These are phyloP conservation scores for Calosoma granatense DNA, from an alignment of 1,140 invertebrate genomes.

Conservation along the genomic window DNA sequence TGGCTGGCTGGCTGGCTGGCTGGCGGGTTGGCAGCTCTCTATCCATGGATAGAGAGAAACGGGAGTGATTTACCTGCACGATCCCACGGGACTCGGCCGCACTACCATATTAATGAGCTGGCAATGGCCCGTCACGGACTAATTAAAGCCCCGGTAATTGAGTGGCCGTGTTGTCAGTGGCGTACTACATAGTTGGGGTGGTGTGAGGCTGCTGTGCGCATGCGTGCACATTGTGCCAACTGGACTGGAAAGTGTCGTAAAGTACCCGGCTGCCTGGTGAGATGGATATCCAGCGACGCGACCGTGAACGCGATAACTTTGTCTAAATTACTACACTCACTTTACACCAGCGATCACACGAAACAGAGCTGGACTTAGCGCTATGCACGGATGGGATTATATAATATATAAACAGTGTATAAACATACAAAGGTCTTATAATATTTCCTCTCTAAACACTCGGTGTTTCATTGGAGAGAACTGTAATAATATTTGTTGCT, in stretches of 20 bases:
- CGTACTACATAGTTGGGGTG: not conserved
- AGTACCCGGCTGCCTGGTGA: not conserved
- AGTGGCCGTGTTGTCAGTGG: conserved; percentile 32
- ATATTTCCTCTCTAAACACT: too few species aligned
- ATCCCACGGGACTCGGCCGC: conserved; percentile 21
- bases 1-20: too few species aligned
- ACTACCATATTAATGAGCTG: conserved; percentile 30
- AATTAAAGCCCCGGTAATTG: conserved; percentile 32
- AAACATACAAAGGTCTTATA: too few species aligned
- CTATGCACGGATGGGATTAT: too few species aligned
- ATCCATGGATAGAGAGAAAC: too few species aligned
- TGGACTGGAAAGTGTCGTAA: not conserved
- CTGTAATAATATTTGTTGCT: too few species aligned
- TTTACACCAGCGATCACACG: too few species aligned
- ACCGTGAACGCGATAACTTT: not conserved
- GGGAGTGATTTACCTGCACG: conserved; percentile 30
- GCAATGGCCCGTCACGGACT: conserved; percentile 33
- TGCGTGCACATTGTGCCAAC: not conserved
- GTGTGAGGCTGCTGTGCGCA: not conserved
- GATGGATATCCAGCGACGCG: conserved; percentile 3
- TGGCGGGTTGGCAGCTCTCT: too few species aligned
- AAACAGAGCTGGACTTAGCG: too few species aligned
- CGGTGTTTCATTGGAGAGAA: too few species aligned
- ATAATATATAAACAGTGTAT: too few species aligned
- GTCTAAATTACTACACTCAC: not conserved